A percentile compares a stretch with the other conserved stretches of the same genome.
phyloP scores from a whole-genome alignment of 1,140 invertebrate genomes.

The Leptinotarsa texana region DNA sequence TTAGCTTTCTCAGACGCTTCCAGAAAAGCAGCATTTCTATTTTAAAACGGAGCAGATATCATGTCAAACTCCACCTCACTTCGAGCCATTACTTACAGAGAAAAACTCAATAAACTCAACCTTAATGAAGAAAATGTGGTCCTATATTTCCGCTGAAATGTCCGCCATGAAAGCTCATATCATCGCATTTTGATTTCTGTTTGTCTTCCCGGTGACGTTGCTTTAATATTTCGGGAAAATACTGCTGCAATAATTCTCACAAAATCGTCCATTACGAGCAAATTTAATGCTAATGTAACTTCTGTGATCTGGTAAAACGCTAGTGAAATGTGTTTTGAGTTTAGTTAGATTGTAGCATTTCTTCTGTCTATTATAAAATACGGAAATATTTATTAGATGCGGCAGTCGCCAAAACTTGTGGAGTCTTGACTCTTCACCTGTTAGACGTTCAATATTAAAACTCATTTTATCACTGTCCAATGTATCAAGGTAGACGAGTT shows the following conservation, averaged over 20 bases:
- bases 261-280: not conserved
- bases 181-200: conserved; percentile 6
- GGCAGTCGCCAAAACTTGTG: too few relatives aligned
- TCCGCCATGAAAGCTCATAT: not conserved
- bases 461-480: too few relatives aligned
- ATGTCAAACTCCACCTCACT: not conserved
- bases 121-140: conserved; percentile 3
- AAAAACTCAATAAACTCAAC: not conserved
- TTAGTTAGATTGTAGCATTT: too few relatives aligned
- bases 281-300: conserved; percentile 1
- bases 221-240: conserved; percentile 6
- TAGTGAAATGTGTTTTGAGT: not conserved
- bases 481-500: too few relatives aligned
- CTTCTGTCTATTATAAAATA: too few relatives aligned
- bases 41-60: not conserved
- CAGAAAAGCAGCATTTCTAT: not conserved
- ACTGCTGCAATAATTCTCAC: not conserved
- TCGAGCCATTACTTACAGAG: not conserved
- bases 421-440: too few relatives aligned
- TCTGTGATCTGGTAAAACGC: not conserved
- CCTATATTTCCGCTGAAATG: conserved; percentile 6
- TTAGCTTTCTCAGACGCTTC: not conserved
- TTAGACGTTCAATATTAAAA: too few relatives aligned
- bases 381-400: too few relatives aligned
- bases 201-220: not conserved